Evolutionary conservation across 1,140 invertebrate genomes (phyloP).

Genomic region (Cherax quadricarinatus): DNA sequence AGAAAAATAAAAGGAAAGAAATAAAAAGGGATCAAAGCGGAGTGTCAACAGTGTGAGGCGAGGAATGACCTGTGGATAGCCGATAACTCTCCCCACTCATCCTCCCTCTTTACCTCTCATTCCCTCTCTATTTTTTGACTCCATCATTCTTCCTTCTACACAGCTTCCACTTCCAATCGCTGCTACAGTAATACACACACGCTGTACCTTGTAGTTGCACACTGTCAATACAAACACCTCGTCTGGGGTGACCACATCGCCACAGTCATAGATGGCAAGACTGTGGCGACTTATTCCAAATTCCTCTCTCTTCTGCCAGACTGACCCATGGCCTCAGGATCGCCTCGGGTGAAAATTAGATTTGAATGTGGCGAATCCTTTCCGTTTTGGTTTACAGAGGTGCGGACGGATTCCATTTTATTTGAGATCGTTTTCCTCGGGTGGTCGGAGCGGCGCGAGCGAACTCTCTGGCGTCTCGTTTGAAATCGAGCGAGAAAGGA

Average conservation of each 20-base stretch:
- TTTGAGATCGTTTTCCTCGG: constrained; percentile 80
- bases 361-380: constrained; percentile 70
- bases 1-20: not conserved
- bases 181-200: too few species aligned
- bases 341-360: constrained; percentile 66
- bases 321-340: constrained; percentile 64
- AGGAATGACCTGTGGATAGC: constrained; percentile 52
- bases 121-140: not conserved
- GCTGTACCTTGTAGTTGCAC: too few species aligned
- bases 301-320: constrained; percentile 55
- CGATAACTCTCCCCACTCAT: constrained; percentile 33
- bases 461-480: constrained; percentile 27
- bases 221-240: too few species aligned
- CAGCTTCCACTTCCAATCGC: too few species aligned
- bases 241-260: too few species aligned
- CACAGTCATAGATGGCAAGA: not conserved
- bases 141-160: not conserved
- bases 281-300: constrained; percentile 59
- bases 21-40: not conserved
- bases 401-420: constrained; percentile 81
- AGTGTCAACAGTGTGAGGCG: not conserved
- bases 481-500: constrained; percentile 30
- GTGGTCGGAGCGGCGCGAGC: not conserved
- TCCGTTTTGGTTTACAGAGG: constrained; percentile 44
- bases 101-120: constrained; percentile 3